A percentile compares a stretch with the other conserved stretches of the same genome.
Evolutionary conservation across 2,113 vertebrate genomes (phyloP).

Genomic region (Struthio camelus): DNA sequence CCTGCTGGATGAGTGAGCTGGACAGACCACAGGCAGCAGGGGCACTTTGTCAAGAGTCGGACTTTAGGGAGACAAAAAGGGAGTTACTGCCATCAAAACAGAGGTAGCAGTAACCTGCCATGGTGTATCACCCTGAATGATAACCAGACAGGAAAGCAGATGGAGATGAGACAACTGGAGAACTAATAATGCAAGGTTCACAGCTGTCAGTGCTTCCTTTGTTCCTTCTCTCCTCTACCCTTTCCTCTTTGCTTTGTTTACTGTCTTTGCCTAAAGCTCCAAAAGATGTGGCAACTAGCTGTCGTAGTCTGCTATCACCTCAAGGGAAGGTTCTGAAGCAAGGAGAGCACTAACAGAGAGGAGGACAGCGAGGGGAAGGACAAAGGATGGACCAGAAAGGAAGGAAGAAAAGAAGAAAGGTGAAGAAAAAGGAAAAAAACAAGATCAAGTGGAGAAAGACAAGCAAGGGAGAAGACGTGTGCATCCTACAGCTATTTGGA

Average conservation of each 20-base stretch:
- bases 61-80: not conserved
- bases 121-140: not conserved
- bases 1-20: accelerated
- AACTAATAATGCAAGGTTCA: accelerated
- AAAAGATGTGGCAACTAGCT: accelerated
- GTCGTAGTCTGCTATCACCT: accelerated
- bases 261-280: not conserved
- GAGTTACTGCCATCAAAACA: accelerated
- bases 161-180: not conserved
- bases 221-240: not conserved
- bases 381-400: not conserved
- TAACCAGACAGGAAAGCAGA: not conserved
- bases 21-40: not conserved
- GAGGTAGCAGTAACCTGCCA: accelerated
- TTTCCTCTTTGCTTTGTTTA: not conserved
- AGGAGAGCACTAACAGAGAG: not conserved
- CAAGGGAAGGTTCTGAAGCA: not conserved
- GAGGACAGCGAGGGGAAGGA: not conserved
- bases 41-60: not conserved
- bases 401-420: not conserved
- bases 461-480: not conserved
- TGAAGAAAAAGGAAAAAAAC: not conserved
- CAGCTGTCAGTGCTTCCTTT: accelerated
- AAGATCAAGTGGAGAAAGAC: not conserved
- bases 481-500: not conserved